These are phyloP conservation scores for Disparrhopalites patrizii DNA, from an alignment of 2,888 invertebrate species.

Conservation along the genomic window DNA sequence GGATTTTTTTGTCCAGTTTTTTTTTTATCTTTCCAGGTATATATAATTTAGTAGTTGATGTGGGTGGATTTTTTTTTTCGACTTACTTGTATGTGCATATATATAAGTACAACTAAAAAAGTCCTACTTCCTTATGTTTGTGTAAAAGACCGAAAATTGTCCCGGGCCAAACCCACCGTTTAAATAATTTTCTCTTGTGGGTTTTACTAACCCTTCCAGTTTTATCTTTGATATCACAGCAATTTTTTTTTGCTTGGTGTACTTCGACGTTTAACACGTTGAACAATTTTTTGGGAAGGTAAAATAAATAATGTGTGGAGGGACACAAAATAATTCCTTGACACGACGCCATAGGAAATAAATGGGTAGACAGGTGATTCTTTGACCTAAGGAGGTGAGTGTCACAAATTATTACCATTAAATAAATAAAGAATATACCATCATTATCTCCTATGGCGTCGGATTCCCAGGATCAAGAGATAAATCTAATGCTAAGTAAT, in stretches of 20 bases:
- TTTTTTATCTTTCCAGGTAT: no score
- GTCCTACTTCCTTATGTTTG: constrained; percentile 22
- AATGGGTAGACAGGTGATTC: no score
- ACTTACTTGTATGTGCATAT: no score
- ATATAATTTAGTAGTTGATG: no score
- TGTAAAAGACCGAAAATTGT: constrained; percentile 15
- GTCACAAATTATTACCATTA: background rate
- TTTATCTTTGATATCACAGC: background rate
- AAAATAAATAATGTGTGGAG: background rate
- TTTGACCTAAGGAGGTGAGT: background rate
- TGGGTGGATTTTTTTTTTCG: no score
- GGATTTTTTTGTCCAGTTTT: no score
- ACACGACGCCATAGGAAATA: constrained; percentile 34
- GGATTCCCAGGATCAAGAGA: background rate
- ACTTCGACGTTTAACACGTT: no score
- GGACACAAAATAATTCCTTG: background rate
- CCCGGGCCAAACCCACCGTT: background rate
- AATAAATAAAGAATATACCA: background rate
- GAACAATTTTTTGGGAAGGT: background rate
- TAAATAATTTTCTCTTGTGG: background rate
- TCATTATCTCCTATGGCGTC: constrained; percentile 26
- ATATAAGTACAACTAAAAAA: no score
- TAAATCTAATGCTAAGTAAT: background rate
- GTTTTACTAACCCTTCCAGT: background rate
- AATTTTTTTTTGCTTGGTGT: background rate